These are phyloP conservation scores for Cryptocheilus praepositus DNA, from an alignment of 2,888 invertebrate species.

Conservation along the genomic window DNA sequence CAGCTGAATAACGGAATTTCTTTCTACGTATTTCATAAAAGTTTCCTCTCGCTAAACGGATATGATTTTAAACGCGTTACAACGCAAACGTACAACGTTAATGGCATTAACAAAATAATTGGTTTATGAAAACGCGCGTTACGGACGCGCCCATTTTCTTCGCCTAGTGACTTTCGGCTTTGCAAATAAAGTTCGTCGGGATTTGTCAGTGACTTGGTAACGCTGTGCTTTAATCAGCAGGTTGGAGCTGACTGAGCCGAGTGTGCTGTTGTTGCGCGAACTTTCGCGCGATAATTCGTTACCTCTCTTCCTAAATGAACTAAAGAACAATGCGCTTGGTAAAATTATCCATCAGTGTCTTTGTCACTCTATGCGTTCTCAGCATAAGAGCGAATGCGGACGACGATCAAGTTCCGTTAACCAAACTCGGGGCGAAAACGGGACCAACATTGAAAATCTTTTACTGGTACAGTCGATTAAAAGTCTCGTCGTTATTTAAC, in stretches of 20 bases:
- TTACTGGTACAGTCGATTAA: conserved; percentile 81
- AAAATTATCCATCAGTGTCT: conserved; percentile 59
- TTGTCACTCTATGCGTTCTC: conserved; percentile 55
- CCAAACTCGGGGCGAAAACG: conserved; percentile 84
- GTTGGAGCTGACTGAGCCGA: conserved; percentile 14
- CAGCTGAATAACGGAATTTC: too few species aligned
- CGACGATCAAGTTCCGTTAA: conserved; percentile 80
- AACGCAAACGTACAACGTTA: too few species aligned
- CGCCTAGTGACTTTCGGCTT: too few species aligned
- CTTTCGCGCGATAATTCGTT: not conserved
- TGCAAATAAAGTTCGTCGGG: too few species aligned
- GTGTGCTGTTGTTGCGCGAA: not conserved
- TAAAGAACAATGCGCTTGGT: conserved; percentile 54
- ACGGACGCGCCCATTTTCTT: too few species aligned
- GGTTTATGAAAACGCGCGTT: too few species aligned
- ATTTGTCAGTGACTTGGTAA: not conserved
- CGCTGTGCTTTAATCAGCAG: conserved; percentile 10
- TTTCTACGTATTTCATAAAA: too few species aligned
- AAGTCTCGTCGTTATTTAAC: too few species aligned
- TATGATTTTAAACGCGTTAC: too few species aligned
- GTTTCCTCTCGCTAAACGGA: too few species aligned
- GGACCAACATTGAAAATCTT: conserved; percentile 88
- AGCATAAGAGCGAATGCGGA: conserved; percentile 42
- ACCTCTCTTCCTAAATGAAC: conserved; percentile 33
- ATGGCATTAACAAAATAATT: too few species aligned